Conservation (phyloP, 2,888 invertebrate genomes). For the Druceiella hillmani region DNA sequence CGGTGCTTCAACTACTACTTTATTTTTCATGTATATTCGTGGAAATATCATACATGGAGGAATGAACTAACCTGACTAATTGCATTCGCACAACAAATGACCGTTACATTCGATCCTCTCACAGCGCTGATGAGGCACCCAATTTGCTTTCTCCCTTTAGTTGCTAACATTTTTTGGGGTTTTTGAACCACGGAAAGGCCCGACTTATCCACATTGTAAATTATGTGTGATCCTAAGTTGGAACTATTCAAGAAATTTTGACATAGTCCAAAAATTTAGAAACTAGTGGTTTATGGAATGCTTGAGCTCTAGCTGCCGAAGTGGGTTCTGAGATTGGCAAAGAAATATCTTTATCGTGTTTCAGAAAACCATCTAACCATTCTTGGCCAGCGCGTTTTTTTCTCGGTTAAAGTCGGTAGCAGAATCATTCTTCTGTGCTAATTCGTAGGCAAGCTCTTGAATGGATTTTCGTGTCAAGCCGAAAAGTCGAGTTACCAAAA, state of each 20-base stretch:
- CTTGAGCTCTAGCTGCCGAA: conserved; percentile 16
- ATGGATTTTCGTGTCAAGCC: no score
- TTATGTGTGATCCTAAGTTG: conserved; percentile 24
- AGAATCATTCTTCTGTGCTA: no score
- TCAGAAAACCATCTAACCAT: no score
- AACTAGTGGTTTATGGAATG: conserved; percentile 17
- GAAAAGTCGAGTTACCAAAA: no score
- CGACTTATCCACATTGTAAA: conserved; percentile 35
- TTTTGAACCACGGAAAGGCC: conserved; percentile 34
- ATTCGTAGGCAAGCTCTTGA: no score
- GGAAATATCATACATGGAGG: conserved; percentile 33
- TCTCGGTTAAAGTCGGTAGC: no score
- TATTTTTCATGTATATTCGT: conserved; percentile 27
- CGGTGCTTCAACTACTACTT: conserved; percentile 30
- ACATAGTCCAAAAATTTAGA: conserved; percentile 17
- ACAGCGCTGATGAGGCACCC: conserved; percentile 32
- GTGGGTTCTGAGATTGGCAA: conserved; percentile 23
- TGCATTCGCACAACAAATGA: conserved; percentile 29
- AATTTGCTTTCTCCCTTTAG: conserved; percentile 33
- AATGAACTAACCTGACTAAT: conserved; percentile 24
- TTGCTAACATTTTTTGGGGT: conserved; percentile 30
- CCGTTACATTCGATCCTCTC: conserved; percentile 30
- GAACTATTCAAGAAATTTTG: background rate
- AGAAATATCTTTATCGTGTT: no score
- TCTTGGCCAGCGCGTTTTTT: no score